phyloP scores from a whole-genome alignment of 2,113 vertebrate species.

The Pangasianodon gigas region DNA sequence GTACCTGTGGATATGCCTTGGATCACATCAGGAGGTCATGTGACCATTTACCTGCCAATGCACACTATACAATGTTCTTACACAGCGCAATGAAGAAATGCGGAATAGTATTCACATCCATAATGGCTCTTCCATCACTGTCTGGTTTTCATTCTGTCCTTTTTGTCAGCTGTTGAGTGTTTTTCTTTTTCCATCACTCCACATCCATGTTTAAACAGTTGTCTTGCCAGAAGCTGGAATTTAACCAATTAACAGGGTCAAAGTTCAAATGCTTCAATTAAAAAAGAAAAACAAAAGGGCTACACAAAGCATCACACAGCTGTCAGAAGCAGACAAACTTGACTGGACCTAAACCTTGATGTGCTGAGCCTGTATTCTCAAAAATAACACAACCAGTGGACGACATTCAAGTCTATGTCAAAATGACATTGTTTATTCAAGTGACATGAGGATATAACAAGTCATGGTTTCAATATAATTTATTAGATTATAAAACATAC shows the following conservation, averaged over 20 bases:
- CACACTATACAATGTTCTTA: background rate
- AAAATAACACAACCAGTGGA: background rate
- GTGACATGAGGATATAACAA: constrained; percentile 1
- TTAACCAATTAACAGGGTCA: constrained; percentile 22
- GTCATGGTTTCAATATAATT: constrained; percentile 56
- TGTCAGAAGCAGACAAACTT: background rate
- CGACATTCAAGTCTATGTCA: background rate
- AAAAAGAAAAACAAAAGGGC: constrained; percentile 11
- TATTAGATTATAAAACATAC: constrained; percentile 60
- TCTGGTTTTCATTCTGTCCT: background rate
- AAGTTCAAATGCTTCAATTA: constrained; percentile 31
- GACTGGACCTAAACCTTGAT: background rate
- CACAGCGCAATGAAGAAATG: background rate
- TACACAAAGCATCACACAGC: constrained; percentile 5
- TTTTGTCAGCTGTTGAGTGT: background rate
- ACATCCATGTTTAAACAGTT: constrained; percentile 28
- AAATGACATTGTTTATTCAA: constrained; percentile 2
- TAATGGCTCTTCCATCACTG: background rate
- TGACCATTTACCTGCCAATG: background rate
- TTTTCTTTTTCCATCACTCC: background rate
- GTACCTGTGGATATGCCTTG: background rate
- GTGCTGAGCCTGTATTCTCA: background rate
- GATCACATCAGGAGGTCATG: background rate
- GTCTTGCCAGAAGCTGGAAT: constrained; percentile 9
- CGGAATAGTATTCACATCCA: background rate